Conservation (phyloP, 92 coral and sea anemone genomes). For the Pocillopora grandis region DNA sequence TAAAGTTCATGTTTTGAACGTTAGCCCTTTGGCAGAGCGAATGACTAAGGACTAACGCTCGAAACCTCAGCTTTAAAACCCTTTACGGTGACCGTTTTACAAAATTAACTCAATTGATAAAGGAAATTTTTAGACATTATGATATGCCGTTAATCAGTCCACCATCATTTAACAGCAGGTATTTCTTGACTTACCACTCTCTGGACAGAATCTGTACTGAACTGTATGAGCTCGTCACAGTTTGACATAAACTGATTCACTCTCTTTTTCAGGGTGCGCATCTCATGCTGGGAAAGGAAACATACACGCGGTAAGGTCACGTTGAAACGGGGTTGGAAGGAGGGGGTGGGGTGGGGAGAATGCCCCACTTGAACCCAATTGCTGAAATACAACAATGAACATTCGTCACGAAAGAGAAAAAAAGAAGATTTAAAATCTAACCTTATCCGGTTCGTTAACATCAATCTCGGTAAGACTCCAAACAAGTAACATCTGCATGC, state of each 20-base stretch:
- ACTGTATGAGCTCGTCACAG: conserved; percentile 73
- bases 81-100: too few relatives aligned
- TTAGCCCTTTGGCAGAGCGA: too few relatives aligned
- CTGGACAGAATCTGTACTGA: conserved; percentile 61
- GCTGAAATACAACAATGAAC: background rate
- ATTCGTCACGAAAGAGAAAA: background rate
- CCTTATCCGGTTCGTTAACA: conserved; percentile 75
- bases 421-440: background rate
- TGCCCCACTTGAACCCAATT: background rate
- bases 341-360: too few relatives aligned
- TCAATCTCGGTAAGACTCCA: conserved; percentile 79
- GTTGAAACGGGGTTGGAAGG: too few relatives aligned
- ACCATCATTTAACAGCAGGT: background rate
- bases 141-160: too few relatives aligned
- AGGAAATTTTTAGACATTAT: too few relatives aligned
- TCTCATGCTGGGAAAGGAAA: conserved; percentile 9
- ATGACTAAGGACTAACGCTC: too few relatives aligned
- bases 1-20: too few relatives aligned
- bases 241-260: conserved; percentile 63
- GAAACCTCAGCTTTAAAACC: too few relatives aligned
- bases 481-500: conserved; percentile 74
- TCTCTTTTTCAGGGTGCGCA: conserved; percentile 52
- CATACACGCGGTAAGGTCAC: too few relatives aligned
- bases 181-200: conserved; percentile 63
- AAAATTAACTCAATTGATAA: too few relatives aligned